Base-by-base conservation (phyloP, 2,797 vertebrate genomes). In the Phrynocephalus forsythii region DNA sequence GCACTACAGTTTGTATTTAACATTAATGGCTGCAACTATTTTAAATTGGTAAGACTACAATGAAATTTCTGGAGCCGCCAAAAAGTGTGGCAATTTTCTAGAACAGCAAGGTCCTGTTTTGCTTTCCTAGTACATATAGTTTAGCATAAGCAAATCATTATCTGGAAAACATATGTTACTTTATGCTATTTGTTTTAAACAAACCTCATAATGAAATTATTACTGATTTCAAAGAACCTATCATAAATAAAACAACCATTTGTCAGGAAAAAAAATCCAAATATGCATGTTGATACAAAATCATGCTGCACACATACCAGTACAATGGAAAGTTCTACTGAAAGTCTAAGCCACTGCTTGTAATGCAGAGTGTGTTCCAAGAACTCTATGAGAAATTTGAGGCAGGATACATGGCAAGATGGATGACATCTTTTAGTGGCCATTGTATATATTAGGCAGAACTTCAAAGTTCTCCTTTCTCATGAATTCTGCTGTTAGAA, bases 31-130 rank as follows among this genome's bases (percentile, higher is more conserved):
- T 83, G 16, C 44, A 28, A 88, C 38, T 24, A 4, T 86, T 87
- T 86, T 83, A 66, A 7, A 5, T 50, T 89, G 0, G 0, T 6
- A 38, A 67, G 50, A 38, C 78, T 83, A 72, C 86, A 89, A 67
- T 52, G 52, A 50, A 85, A 63, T 84, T 87, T 79, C 83, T 6
- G 1, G 69, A 84, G 78, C 69, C 73, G 73, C 44, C 73, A 88
- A 85, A 77, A 69, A 79, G 56, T 87, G 72, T 82, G 38, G 69
- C 71, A 82, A 75, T 52, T 78, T 91, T 92, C 85, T 80, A 87
- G 28, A 92, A 24, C 15, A 90, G 75, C 88, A 87, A 15, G 22
- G 10, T 80, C 0, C 52, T 83, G 60, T n/a, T 5, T 56, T 89
- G 86, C n/a, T 82, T 83, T 91, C 38, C 56, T 79, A 90, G 83